phyloP scores from a whole-genome alignment of 2,113 vertebrate species.

The Mugil cephalus region DNA sequence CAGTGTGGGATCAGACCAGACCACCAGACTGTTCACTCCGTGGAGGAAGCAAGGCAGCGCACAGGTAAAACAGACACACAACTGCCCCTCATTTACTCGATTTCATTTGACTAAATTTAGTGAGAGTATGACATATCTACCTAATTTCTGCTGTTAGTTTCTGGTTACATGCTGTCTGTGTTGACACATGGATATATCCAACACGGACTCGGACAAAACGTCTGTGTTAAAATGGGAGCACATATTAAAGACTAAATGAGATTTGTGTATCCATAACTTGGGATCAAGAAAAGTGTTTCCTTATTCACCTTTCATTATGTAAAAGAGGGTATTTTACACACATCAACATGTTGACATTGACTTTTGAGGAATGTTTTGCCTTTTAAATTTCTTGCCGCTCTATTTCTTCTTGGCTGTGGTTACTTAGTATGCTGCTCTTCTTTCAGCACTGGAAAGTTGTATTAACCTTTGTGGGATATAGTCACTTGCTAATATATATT shows the following conservation, averaged over 20 bases:
- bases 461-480: slow-evolving; percentile 11
- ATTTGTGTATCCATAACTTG: too few relatives aligned
- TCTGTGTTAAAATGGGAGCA: too few relatives aligned
- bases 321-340: neutral
- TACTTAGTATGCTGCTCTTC: neutral
- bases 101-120: too few relatives aligned
- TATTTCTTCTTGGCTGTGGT: slow-evolving; percentile 2
- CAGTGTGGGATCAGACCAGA: slow-evolving; percentile 95
- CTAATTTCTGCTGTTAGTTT: too few relatives aligned
- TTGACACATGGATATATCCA: too few relatives aligned
- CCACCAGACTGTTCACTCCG: slow-evolving; percentile 92
- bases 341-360: neutral
- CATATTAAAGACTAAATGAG: too few relatives aligned
- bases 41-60: slow-evolving; percentile 87
- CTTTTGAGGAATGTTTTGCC: slow-evolving; percentile 5
- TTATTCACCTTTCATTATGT: neutral
- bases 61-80: slow-evolving; percentile 78
- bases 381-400: slow-evolving; percentile 14
- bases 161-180: too few relatives aligned
- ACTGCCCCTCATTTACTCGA: too few relatives aligned
- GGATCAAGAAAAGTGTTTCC: neutral
- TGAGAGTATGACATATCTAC: too few relatives aligned
- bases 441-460: neutral
- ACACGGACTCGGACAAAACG: too few relatives aligned
- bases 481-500: neutral